Percentiles rank a stretch among this genome's conserved stretches.
Conservation (phyloP, 2,113 vertebrate genomes). For the Strix aluco region DNA sequence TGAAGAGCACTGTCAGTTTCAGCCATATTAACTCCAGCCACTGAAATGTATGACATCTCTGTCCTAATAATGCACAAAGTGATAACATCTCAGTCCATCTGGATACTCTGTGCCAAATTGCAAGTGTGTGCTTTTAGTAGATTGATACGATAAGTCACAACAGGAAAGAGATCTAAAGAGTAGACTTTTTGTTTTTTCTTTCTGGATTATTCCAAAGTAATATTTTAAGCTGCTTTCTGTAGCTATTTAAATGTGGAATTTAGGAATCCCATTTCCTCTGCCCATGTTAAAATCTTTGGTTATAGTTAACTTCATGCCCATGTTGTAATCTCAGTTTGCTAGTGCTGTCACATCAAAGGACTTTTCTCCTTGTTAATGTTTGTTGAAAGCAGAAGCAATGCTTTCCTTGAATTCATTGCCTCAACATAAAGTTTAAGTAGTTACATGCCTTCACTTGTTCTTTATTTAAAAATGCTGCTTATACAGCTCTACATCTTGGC, state of each 20-base stretch:
- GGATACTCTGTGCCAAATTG: not conserved
- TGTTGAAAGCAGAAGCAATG: not conserved
- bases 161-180: not conserved
- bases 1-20: not conserved
- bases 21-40: slow-evolving; percentile 23
- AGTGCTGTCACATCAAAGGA: not conserved
- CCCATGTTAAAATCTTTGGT: not conserved
- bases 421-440: not conserved
- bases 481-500: not conserved
- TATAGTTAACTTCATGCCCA: not conserved
- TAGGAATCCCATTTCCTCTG: not conserved
- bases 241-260: not conserved
- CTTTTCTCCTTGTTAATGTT: not conserved
- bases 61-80: not conserved
- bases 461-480: not conserved
- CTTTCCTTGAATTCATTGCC: not conserved
- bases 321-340: not conserved
- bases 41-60: slow-evolving; percentile 6
- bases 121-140: not conserved
- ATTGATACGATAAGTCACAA: not conserved
- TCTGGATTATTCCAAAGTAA: not conserved
- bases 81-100: slow-evolving; percentile 43
- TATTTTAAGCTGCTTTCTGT: slow-evolving; percentile 18
- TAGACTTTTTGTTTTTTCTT: not conserved
- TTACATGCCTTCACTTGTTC: not conserved